Percentiles rank a stretch among this genome's conserved stretches.
Evolutionary conservation across 1,140 invertebrate genomes (phyloP).

Genomic region (Steinernema feltiae): DNA sequence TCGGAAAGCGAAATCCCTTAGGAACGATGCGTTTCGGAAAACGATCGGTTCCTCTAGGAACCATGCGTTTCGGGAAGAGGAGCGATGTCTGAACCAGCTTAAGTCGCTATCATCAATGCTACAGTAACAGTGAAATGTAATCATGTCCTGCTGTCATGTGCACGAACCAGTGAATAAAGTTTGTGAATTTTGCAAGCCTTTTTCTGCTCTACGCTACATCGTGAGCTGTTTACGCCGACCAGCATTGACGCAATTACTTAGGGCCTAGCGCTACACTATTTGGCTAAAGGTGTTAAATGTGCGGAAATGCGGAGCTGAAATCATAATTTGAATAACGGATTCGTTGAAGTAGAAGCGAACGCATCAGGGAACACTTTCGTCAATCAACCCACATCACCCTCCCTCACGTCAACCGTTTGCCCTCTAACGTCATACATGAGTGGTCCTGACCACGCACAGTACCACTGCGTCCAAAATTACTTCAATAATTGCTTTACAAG

Average conservation of each 20-base stretch:
- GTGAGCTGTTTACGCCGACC: neutral
- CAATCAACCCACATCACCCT: neutral
- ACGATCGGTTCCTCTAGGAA: slow-evolving; percentile 20
- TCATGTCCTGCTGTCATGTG: neutral
- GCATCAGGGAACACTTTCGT: neutral
- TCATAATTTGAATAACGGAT: neutral
- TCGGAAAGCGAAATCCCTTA: slow-evolving; percentile 30
- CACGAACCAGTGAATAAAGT: slow-evolving; percentile 21
- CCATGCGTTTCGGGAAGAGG: slow-evolving; percentile 33
- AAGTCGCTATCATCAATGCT: neutral
- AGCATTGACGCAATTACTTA: neutral
- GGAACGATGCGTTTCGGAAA: slow-evolving; percentile 34
- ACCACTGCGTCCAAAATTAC: too few species aligned
- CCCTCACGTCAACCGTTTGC: neutral
- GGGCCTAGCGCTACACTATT: neutral
- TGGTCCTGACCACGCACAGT: too few species aligned
- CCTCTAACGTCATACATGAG: too few species aligned
- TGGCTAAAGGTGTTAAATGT: slow-evolving; percentile 4
- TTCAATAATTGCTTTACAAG: too few species aligned
- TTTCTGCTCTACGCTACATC: neutral
- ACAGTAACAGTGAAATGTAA: neutral
- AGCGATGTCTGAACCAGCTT: neutral
- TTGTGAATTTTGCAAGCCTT: slow-evolving; percentile 17
- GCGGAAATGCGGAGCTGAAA: neutral
- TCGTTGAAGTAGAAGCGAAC: neutral